Evolutionary conservation across 2,888 invertebrate genomes (phyloP).

Genomic region (Nymphalis c-album): DNA sequence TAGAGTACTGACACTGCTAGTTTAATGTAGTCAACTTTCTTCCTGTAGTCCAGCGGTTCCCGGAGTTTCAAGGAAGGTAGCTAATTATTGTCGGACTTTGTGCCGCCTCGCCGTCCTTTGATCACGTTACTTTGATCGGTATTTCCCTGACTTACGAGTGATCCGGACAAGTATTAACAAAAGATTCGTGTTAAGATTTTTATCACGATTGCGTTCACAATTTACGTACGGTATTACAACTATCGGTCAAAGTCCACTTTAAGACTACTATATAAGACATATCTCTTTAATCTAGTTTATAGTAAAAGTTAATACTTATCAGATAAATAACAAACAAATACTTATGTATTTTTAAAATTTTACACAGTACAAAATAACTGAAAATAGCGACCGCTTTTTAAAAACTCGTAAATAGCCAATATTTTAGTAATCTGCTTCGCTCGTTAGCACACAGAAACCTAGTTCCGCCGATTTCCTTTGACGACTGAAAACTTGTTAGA

Average conservation of each 20-base stretch:
- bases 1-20: background rate
- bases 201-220: background rate
- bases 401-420: background rate
- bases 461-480: conserved; percentile 76
- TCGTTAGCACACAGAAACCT: conserved; percentile 44
- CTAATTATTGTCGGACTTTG: conserved; percentile 70
- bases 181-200: background rate
- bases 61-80: conserved; percentile 22
- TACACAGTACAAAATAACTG: background rate
- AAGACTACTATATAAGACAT: no score
- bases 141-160: conserved; percentile 31
- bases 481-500: conserved; percentile 79
- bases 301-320: no score
- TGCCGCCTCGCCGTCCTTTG: conserved; percentile 55
- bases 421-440: conserved; percentile 21
- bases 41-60: conserved; percentile 4
- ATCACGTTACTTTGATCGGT: conserved; percentile 70
- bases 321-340: no score
- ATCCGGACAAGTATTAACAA: conserved; percentile 44
- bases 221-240: background rate
- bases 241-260: no score
- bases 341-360: no score
- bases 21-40: conserved; percentile 21
- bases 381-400: no score
- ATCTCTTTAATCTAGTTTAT: no score